phyloP scores from a whole-genome alignment of 2,797 vertebrate species.

The Buceros bicornis region DNA sequence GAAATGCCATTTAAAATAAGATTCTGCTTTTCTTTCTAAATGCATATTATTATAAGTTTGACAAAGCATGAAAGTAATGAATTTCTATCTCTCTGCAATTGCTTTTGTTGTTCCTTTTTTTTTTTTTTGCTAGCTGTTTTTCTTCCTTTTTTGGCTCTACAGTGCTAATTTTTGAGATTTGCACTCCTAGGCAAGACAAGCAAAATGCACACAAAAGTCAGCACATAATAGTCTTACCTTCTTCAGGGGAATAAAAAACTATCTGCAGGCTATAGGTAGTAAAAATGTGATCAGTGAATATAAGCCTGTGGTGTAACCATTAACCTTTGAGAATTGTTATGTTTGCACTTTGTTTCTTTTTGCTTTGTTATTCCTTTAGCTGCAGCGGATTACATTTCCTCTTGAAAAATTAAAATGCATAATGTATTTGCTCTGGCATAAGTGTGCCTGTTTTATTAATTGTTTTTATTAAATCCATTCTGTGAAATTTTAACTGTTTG shows the following conservation, averaged over 20 bases:
- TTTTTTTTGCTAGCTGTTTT: slow-evolving; percentile 18
- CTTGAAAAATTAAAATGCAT: slow-evolving; percentile 2
- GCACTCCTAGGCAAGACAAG: neutral
- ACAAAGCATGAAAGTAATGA: slow-evolving; percentile 63
- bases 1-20: slow-evolving; percentile 79
- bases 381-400: neutral
- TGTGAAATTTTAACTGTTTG: slow-evolving; percentile 28
- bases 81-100: slow-evolving; percentile 60
- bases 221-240: neutral
- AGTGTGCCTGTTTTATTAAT: neutral
- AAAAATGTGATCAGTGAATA: slow-evolving; percentile 21
- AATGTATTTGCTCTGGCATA: neutral
- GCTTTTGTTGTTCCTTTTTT: slow-evolving; percentile 26
- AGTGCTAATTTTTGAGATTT: neutral
- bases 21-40: slow-evolving; percentile 73
- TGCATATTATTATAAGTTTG: slow-evolving; percentile 66
- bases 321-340: neutral
- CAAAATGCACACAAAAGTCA: neutral
- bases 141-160: neutral
- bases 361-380: slow-evolving; percentile 10
- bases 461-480: neutral
- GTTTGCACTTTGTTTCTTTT: slow-evolving; percentile 41
- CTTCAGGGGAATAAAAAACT: neutral
- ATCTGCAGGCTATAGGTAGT: neutral
- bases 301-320: slow-evolving; percentile 5